phyloP scores from a whole-genome alignment of 2,888 invertebrate species.

The Augochlorella aurata region DNA sequence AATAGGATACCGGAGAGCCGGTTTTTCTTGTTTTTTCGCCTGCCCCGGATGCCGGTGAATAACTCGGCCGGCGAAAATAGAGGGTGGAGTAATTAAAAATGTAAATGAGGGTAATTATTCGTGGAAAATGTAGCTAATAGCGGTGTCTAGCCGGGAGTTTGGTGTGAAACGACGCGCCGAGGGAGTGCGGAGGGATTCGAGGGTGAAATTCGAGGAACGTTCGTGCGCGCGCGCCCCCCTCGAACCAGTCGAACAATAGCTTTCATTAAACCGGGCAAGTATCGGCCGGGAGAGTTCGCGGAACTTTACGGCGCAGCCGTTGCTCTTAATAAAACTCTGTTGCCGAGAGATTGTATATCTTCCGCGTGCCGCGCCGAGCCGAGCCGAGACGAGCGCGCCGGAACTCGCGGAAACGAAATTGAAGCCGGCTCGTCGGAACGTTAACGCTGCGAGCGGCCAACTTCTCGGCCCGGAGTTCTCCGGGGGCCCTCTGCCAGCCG shows the following conservation, averaged over 20 bases:
- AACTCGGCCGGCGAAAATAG: constrained; percentile 23
- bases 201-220: constrained; percentile 48
- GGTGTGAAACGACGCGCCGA: constrained; percentile 20
- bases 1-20: constrained; percentile 18
- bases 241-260: constrained; percentile 58
- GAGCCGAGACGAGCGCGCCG: neutral
- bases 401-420: constrained; percentile 27
- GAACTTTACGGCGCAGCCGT: constrained; percentile 45
- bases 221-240: constrained; percentile 12
- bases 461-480: neutral
- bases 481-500: neutral
- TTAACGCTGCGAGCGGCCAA: constrained; percentile 27
- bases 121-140: constrained; percentile 42
- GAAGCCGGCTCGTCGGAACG: constrained; percentile 17
- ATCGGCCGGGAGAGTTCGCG: constrained; percentile 37
- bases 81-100: constrained; percentile 46
- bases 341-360: constrained; percentile 30
- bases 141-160: constrained; percentile 18
- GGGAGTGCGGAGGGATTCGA: neutral
- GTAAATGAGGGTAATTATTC: constrained; percentile 54
- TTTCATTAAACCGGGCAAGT: constrained; percentile 61
- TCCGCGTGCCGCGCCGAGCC: neutral
- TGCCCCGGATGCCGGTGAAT: constrained; percentile 12
- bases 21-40: constrained; percentile 3
- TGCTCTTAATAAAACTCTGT: constrained; percentile 51